These are phyloP conservation scores for Dascillus cervinus DNA, from an alignment of 2,888 invertebrate species.

Conservation along the genomic window DNA sequence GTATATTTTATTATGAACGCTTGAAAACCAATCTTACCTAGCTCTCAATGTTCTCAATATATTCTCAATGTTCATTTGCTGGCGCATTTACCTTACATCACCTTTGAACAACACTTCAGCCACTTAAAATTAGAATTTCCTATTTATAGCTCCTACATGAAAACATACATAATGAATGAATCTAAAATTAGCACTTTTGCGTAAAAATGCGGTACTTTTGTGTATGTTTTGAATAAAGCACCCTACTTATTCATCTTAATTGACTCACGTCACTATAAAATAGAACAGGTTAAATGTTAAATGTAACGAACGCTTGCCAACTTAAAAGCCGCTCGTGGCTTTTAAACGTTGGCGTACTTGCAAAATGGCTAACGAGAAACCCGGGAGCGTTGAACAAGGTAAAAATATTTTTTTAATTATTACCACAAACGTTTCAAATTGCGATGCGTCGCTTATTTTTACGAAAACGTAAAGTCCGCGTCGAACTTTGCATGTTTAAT, in stretches of 20 bases:
- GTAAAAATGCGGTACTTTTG: constrained; percentile 13
- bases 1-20: no score
- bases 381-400: constrained; percentile 56
- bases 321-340: not conserved
- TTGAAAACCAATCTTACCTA: no score
- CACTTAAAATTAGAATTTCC: no score
- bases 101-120: no score
- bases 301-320: constrained; percentile 4
- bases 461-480: no score
- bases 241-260: constrained; percentile 21
- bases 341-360: constrained; percentile 28
- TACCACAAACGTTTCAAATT: no score
- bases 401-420: constrained; percentile 35
- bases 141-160: constrained; percentile 7
- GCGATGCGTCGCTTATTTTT: no score
- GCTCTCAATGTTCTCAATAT: no score
- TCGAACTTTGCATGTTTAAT: no score
- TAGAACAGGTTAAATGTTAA: constrained; percentile 18
- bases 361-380: constrained; percentile 61
- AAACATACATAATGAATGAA: constrained; percentile 12
- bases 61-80: no score
- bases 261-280: constrained; percentile 21
- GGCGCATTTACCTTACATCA: no score
- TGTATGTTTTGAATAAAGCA: constrained; percentile 14
- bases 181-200: constrained; percentile 13